Percentiles rank a stretch among this genome's conserved stretches.
These are phyloP conservation scores for Oostethus manadensis DNA, from an alignment of 2,113 vertebrate species.

Conservation along the genomic window DNA sequence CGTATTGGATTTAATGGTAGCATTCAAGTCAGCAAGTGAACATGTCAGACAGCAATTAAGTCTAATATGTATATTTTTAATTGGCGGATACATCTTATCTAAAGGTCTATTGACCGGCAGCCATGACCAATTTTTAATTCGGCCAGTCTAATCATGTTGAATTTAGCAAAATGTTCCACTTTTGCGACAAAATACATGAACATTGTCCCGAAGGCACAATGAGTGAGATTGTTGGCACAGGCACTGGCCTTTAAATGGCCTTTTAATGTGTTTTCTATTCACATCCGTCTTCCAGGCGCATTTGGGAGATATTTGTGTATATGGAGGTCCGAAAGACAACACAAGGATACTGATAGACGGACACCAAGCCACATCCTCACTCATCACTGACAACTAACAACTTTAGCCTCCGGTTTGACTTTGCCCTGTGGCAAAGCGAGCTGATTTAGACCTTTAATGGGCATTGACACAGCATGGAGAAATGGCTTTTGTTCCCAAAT, in stretches of 20 bases:
- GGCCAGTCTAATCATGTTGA: conserved; percentile 54
- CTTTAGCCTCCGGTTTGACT: conserved; percentile 50
- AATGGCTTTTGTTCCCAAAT: conserved; percentile 55
- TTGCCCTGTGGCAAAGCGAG: conserved; percentile 61
- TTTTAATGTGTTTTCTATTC: conserved; percentile 23
- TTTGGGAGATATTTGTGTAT: conserved; percentile 49
- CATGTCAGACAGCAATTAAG: conserved; percentile 38
- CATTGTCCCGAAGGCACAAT: conserved; percentile 52
- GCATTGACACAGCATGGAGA: conserved; percentile 63
- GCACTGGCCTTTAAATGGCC: conserved; percentile 47
- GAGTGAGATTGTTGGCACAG: conserved; percentile 52
- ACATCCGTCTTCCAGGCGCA: conserved; percentile 29
- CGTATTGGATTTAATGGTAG: too few relatives aligned
- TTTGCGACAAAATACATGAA: conserved; percentile 36
- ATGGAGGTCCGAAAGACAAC: conserved; percentile 45
- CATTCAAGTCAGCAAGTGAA: conserved; percentile 24
- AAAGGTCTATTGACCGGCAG: conserved; percentile 42
- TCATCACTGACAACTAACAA: conserved; percentile 44
- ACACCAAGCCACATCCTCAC: conserved; percentile 52
- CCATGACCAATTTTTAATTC: conserved; percentile 54
- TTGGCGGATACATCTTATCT: conserved; percentile 43
- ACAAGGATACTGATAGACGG: conserved; percentile 44
- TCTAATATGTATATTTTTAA: conserved; percentile 30
- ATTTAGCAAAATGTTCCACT: conserved; percentile 38
- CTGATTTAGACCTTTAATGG: conserved; percentile 66